Conservation (phyloP, 2,113 vertebrate species). For the Callaeas wilsoni region DNA sequence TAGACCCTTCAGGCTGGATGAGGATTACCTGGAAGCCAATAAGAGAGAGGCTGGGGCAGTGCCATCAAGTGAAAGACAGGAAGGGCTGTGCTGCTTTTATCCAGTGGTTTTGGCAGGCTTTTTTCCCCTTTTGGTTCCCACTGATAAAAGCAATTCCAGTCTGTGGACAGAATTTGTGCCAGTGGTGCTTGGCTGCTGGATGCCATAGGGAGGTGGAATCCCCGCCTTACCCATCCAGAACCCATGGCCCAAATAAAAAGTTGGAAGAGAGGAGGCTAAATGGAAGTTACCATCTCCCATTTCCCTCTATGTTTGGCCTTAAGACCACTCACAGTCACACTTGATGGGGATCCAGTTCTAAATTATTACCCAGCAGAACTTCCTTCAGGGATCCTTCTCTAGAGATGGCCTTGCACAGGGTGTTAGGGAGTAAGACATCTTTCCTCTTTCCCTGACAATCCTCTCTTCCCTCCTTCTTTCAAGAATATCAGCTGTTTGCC, state of each 20-base stretch:
- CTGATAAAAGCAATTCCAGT: neutral
- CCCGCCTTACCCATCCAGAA: neutral
- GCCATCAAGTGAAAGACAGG: neutral
- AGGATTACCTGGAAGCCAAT: neutral
- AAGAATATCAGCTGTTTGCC: slow-evolving; percentile 96
- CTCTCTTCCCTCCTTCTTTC: neutral
- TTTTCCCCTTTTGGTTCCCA: neutral
- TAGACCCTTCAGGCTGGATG: neutral
- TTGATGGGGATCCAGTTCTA: neutral
- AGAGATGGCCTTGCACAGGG: neutral
- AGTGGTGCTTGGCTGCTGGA: neutral
- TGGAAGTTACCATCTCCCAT: neutral
- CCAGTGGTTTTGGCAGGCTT: neutral
- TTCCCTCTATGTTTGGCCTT: neutral
- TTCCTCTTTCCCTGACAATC: neutral
- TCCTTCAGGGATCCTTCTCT: neutral
- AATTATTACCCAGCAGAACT: neutral
- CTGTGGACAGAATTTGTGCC: neutral
- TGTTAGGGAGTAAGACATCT: neutral
- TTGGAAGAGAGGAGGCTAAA: neutral
- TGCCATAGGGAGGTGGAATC: neutral
- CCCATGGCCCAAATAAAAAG: neutral
- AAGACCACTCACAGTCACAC: neutral
- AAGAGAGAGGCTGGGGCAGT: neutral
- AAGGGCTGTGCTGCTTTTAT: neutral